Conservation (phyloP, 2,113 vertebrate species). For the Perognathus longimembris region DNA sequence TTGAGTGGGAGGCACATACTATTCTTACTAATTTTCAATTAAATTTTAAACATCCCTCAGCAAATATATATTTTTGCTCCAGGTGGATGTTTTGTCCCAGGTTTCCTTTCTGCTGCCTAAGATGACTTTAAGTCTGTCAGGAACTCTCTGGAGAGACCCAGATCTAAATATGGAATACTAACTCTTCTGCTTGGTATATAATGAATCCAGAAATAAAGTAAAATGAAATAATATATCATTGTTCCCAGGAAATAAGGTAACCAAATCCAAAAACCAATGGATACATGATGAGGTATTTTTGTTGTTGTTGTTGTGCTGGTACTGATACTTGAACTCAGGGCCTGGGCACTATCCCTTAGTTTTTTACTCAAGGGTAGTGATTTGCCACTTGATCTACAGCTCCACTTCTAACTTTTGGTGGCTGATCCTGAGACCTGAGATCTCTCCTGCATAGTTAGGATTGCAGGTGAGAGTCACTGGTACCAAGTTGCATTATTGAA, state of each 20-base stretch:
- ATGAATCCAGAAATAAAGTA: slow-evolving; percentile 28
- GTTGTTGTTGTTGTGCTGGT: no score
- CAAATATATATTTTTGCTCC: not conserved
- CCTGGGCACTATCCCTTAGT: no score
- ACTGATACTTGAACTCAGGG: no score
- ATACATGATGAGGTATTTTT: not conserved
- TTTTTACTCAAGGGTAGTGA: no score
- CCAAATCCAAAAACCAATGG: not conserved
- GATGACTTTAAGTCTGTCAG: not conserved
- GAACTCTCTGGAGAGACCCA: not conserved
- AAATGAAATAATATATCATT: slow-evolving; percentile 31
- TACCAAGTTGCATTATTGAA: not conserved
- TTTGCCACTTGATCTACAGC: no score
- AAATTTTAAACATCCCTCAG: not conserved
- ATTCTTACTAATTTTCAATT: not conserved
- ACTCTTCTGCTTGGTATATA: not conserved
- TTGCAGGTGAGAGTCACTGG: no score
- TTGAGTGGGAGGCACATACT: not conserved
- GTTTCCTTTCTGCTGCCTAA: slow-evolving; percentile 9
- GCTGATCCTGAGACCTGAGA: no score
- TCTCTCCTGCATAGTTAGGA: no score
- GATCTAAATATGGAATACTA: not conserved
- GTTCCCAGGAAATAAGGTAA: not conserved
- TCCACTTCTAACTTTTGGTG: no score
- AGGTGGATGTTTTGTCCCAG: not conserved